Percentiles rank a stretch among this genome's conserved stretches.
phyloP scores from a whole-genome alignment of 2,888 invertebrate species.

The Ectobius pallidus region DNA sequence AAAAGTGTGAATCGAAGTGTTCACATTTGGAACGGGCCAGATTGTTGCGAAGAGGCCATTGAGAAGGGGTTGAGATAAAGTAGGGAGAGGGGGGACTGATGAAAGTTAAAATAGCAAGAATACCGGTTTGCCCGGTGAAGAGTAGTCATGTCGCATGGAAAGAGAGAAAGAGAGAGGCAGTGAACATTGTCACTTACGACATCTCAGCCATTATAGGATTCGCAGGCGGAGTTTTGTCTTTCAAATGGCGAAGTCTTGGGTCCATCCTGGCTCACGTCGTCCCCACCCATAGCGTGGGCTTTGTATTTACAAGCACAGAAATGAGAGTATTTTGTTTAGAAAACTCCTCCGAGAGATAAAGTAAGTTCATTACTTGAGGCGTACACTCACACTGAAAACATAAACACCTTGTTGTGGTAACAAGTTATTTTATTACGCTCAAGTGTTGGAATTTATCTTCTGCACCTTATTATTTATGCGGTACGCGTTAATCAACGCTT shows the following conservation, averaged over 20 bases:
- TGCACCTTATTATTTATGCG: no score
- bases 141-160: conserved; percentile 33
- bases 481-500: no score
- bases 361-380: not conserved
- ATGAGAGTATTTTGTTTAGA: not conserved
- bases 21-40: conserved; percentile 25
- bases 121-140: conserved; percentile 28
- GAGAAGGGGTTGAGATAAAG: not conserved
- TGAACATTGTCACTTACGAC: conserved; percentile 4
- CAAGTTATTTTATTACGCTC: no score
- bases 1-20: not conserved
- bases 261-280: not conserved
- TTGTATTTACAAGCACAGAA: not conserved
- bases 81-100: not conserved
- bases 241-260: no score
- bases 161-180: not conserved
- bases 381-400: not conserved
- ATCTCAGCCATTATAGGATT: conserved; percentile 2
- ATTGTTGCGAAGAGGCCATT: not conserved
- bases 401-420: no score
- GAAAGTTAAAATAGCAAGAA: conserved; percentile 26
- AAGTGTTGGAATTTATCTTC: no score
- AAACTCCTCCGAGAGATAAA: not conserved
- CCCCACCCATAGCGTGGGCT: conserved; percentile 17
- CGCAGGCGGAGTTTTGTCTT: not conserved